Evolutionary conservation across 2,888 invertebrate genomes (phyloP).

Genomic region (Andrena trimmerana): DNA sequence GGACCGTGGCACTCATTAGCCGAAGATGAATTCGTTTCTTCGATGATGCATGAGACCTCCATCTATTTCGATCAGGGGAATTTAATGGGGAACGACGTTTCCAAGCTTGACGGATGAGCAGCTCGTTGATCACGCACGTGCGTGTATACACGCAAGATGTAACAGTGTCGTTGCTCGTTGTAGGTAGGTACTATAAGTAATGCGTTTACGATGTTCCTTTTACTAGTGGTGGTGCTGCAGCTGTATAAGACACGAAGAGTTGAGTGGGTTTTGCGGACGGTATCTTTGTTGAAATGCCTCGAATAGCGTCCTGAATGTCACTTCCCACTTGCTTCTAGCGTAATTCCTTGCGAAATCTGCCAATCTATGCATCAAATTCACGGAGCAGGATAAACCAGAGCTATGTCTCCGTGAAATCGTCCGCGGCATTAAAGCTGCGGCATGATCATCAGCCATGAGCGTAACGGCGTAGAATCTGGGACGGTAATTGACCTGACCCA

Average conservation of each 20-base stretch:
- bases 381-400: neutral
- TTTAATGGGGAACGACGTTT: constrained; percentile 32
- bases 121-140: constrained; percentile 38
- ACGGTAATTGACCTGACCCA: constrained; percentile 48
- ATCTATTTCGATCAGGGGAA: constrained; percentile 38
- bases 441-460: constrained; percentile 39
- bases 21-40: constrained; percentile 50
- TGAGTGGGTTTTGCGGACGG: constrained; percentile 7
- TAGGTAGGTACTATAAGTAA: neutral
- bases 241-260: neutral
- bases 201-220: neutral
- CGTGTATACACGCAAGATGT: neutral
- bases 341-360: neutral
- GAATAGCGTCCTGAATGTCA: neutral
- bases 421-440: neutral
- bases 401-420: neutral
- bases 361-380: neutral
- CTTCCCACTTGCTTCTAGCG: constrained; percentile 7
- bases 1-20: constrained; percentile 49
- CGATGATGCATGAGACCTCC: constrained; percentile 53
- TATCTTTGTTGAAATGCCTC: neutral
- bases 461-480: constrained; percentile 41
- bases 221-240: neutral
- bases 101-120: constrained; percentile 45
- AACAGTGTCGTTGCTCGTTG: neutral